Base-by-base conservation (phyloP, 1,140 invertebrate genomes). In the Drosophila dunni region DNA sequence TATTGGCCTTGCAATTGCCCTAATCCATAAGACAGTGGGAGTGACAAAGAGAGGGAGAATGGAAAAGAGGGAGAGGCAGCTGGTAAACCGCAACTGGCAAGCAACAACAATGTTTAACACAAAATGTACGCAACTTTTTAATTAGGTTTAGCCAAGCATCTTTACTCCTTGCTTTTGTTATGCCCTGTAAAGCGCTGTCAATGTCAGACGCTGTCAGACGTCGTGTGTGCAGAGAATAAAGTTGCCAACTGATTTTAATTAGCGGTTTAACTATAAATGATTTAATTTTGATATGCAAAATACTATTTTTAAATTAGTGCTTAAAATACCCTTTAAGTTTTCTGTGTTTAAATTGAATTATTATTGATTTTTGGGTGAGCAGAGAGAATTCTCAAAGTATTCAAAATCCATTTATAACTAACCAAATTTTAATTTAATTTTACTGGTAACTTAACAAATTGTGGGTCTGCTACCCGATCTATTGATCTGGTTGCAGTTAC, bases 91-190 rank as follows among this genome's bases (percentile, higher is more conserved):
- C 44, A 72, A 17, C 15, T 29, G 15, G n/a, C 13, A 44, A 46
- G 11, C 54, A 72, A 15, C 50, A 71, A 46, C 53, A 77, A 58
- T 73, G 42, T 75, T 34, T 46, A 48, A 62, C 75, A 65, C 17
- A 70, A 70, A 62, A 56, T 66, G 65, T 62, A 64, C 50, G 17
- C 71, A 81, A 79, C 68, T 81, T 82, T 86, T 76, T 81, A 86
- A 86, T 76, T 86, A 78, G 78, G 46, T 85, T 78, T 81, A 13
- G 69, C 50, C 62, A 67, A 62, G 46, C 69, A 65, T 50, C 57
- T 68, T 69, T 62, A 36, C 50, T n/a, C 34, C 7, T 60, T 64
- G 51, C 38, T 65, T 9, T 36, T 54, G 51, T 54, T n/a, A 34
- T 54, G 8, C 51, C 34, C 51, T 54, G 33, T 38, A 38, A 17